phyloP scores from a whole-genome alignment of 2,797 vertebrate genomes.

The Tragelaphus eurycerus region DNA sequence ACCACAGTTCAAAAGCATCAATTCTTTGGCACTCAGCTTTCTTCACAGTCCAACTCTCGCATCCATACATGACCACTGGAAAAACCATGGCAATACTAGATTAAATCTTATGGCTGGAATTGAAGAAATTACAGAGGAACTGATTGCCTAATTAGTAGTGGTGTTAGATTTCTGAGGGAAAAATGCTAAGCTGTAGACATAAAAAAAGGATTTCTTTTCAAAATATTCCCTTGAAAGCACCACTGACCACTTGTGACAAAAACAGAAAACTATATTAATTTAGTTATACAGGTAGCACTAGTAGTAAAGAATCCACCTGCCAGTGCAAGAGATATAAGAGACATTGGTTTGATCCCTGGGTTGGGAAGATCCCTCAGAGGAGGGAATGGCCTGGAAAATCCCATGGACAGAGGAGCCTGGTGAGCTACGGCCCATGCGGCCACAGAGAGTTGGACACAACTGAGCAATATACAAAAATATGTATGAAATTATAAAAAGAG shows the following conservation, averaged over 20 bases:
- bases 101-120: neutral
- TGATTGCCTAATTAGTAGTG: neutral
- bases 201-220: neutral
- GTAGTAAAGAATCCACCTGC: neutral
- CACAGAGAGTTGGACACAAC: neutral
- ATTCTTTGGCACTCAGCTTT: fast-evolving
- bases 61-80: too few relatives aligned
- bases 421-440: fast-evolving
- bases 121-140: neutral
- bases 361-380: neutral
- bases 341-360: neutral
- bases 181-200: neutral
- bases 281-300: neutral
- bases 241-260: neutral
- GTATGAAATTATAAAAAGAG: neutral
- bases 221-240: neutral
- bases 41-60: too few relatives aligned
- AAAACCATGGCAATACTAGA: neutral
- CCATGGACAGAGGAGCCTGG: neutral
- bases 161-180: neutral
- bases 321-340: neutral
- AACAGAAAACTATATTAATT: neutral
- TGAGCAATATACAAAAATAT: neutral
- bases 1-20: too few relatives aligned
- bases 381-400: neutral